Evolutionary conservation across 1,140 invertebrate genomes (phyloP), one percentile per base, ranked within the genome.

Genomic region (Anadara kagoshimensis): DNA sequence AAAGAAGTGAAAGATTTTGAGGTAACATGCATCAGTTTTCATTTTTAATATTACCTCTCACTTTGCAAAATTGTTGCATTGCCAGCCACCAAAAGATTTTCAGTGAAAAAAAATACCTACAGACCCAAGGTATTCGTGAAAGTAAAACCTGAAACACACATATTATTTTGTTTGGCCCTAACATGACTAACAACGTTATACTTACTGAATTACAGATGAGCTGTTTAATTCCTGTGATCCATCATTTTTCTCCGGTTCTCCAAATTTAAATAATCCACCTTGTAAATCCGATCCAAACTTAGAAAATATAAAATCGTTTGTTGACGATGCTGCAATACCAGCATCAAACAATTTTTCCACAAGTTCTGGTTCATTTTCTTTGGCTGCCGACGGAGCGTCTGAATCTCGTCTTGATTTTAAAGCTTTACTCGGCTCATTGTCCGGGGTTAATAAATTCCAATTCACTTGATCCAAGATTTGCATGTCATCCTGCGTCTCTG

Each of bases 361-460:
- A 18, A 78, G 73, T 14, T 78, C 76, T 16, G 76, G 64, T 26
- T 66, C 45, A 16, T 69, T 58, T 36, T 76, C 62, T 24, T 69
- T 76, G 20, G 73, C 73, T 1, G 78, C 73, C 1, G 79, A 70
- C 18, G 67, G 76, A 8, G 82, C 77, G 71, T 81, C 76, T 24
- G 73, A 72, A 68, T 82, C 76, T 53, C 71, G 64, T 24, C 68
- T 45, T 0, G 72, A 54, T 64, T 73, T 79, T 8, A 72, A 66
- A 12, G 72, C 66, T 58, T 83, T 79, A 53, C 49, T 54, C 14
- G 78, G 73, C 29, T 79, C 70, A 8, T 57, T 61, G 24, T 79
- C 74, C 18, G 78, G 7, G 7, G 29, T 7, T 36, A 36, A 36
- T 36, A 36, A 36, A 36, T 36, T 36, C 29, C 29, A 36, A 36